Base-by-base conservation (phyloP, 2,888 invertebrate genomes). In the Caenorhabditis sp. region DNA sequence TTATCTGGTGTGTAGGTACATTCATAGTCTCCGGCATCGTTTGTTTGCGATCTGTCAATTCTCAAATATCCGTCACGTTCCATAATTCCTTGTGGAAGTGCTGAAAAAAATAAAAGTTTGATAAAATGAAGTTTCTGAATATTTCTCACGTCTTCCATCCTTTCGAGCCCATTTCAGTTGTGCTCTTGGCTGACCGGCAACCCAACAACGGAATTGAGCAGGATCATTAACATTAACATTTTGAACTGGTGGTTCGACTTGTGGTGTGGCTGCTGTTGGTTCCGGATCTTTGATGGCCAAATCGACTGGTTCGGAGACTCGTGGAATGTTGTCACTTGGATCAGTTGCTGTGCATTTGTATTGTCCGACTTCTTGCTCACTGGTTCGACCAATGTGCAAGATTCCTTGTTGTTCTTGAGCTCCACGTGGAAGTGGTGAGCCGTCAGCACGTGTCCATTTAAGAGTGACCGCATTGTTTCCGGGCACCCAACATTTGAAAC, bases 1-100 rank as follows among this genome's bases (percentile, higher is more conserved):
- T 87, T 84, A n/a, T 89, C 89, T 23, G 88, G 86, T 0, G 88
- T 90, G 0, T 92, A 92, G 2, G 92, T 92, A 87, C 97, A 97
- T 1, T 93, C 90, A 88, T 96, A 97, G 14, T 91, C 89, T 0
- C 96, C 97, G 12, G 93, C 92, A 88, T 95, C 94, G 12, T 91
- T 23, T 49, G 69, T 53, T 54, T 76, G 91, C 0, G 94, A 91
- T 84, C 94, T 92, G 1, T 92, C 91, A 77, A 97, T 93, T 36
- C 92, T 90, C 12, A 97, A 90, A 3, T 92, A 88, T 24, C 97
- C 97, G 4, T 89, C 89, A 79, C 93, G 92, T 69, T 93, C 78
- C 12, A 75, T 58, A 6, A 82, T 81, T 57, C 78, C 81, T 24
- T 72, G 64, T 91, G 69, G 92, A 90, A 86, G 65, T n/a, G 84